Evolutionary conservation across 2,888 invertebrate species (phyloP).

Genomic region (Conops quadrifasciatus): DNA sequence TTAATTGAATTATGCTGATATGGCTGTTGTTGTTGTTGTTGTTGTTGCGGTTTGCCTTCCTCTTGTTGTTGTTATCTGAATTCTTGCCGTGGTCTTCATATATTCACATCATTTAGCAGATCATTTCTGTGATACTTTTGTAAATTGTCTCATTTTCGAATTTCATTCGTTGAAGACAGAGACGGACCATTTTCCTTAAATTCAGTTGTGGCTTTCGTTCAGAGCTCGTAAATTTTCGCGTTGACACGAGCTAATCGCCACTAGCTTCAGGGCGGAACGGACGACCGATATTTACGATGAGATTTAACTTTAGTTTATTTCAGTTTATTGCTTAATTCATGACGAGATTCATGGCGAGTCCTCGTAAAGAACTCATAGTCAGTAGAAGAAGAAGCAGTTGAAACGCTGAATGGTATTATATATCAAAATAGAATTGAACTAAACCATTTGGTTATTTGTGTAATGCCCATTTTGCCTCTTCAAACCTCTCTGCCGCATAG

Average conservation of each 20-base stretch:
- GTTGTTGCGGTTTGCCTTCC: constrained; percentile 7
- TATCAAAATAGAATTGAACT: too few relatives aligned
- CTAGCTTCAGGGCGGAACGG: neutral
- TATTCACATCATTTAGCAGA: neutral
- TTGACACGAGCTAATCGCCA: neutral
- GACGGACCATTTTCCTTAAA: neutral
- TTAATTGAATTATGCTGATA: constrained; percentile 55
- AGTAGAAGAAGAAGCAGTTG: neutral
- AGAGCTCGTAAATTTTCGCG: constrained; percentile 4
- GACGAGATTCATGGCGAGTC: neutral
- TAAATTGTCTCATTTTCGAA: too few relatives aligned
- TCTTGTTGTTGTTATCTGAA: neutral
- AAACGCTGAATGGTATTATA: neutral
- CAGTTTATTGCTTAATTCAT: neutral
- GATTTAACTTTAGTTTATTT: constrained; percentile 5
- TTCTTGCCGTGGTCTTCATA: neutral
- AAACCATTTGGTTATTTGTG: too few relatives aligned
- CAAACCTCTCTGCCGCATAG: too few relatives aligned
- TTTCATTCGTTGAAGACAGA: too few relatives aligned
- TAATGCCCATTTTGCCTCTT: too few relatives aligned
- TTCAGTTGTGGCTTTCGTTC: constrained; percentile 16
- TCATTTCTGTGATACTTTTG: too few relatives aligned
- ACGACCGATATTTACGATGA: constrained; percentile 26
- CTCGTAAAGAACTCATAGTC: neutral
- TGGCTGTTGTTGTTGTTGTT: constrained; percentile 1